A percentile compares a stretch with the other conserved stretches of the same genome.
Conservation (phyloP, 2,797 vertebrate species). For the Catamblyrhynchus diadema region DNA sequence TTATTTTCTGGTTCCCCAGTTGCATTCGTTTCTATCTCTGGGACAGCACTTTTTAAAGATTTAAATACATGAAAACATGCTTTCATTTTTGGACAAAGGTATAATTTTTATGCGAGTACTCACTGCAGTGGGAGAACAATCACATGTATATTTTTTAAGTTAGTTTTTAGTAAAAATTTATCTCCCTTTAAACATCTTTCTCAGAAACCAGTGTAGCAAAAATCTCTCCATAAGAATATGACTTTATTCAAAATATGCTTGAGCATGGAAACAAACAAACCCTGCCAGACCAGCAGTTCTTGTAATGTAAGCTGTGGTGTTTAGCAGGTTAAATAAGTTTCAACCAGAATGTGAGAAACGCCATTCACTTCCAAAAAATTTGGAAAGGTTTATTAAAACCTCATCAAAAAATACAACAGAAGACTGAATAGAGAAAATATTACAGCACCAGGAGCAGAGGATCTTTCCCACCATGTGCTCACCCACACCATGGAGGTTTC, state of each 20-base stretch:
- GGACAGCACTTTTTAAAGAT: not conserved
- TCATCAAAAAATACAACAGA: too few species aligned
- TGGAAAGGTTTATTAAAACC: too few species aligned
- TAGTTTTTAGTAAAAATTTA: not conserved
- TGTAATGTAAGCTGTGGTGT: not conserved
- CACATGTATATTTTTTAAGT: not conserved
- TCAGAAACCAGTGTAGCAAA: not conserved
- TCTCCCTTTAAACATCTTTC: not conserved
- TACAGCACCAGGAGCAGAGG: too few species aligned
- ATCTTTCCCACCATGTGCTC: too few species aligned
- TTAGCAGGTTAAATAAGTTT: not conserved
- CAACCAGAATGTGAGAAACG: not conserved
- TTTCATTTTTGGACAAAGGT: not conserved
- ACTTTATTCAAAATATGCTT: not conserved
- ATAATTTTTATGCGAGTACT: not conserved
- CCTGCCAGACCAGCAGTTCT: not conserved
- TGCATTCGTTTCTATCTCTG: not conserved
- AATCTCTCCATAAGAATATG: not conserved
- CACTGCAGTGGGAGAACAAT: not conserved
- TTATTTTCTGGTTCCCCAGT: not conserved
- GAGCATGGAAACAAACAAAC: not conserved
- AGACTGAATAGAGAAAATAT: too few species aligned
- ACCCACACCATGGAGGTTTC: too few species aligned
- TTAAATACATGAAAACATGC: not conserved
- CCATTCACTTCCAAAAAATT: too few species aligned